Base-by-base conservation (phyloP, 1,140 invertebrate genomes). In the Coboldia fuscipes region DNA sequence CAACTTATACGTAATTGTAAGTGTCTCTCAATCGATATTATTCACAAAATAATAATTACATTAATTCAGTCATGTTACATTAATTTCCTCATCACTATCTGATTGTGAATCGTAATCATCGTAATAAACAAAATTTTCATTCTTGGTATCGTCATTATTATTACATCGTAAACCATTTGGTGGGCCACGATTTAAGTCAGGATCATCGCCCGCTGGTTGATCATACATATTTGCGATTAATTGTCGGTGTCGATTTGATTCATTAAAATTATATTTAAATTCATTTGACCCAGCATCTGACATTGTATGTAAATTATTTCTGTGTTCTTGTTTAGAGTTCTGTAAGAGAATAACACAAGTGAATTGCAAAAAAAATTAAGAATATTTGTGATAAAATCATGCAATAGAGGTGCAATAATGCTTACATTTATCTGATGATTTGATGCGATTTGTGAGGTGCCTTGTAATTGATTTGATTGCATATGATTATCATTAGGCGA, bases 1-100 rank as follows among this genome's bases (percentile, higher is more conserved):
- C n/a, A n/a, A n/a, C n/a, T n/a, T n/a, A n/a, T n/a, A n/a, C n/a
- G n/a, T n/a, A n/a, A n/a, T n/a, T n/a, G n/a, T n/a, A n/a, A n/a
- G n/a, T n/a, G n/a, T n/a, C n/a, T n/a, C n/a, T n/a, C n/a, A n/a
- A n/a, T n/a, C n/a, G n/a, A n/a, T n/a, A n/a, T n/a, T n/a, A n/a
- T n/a, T n/a, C n/a, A n/a, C n/a, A n/a, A n/a, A n/a, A n/a, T n/a
- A n/a, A n/a, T n/a, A n/a, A n/a, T n/a, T n/a, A n/a, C n/a, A n/a
- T n/a, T n/a, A n/a, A n/a, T n/a, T n/a, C n/a, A n/a, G n/a, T 81
- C 77, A 80, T 62, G 75, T 81, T 51, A 81, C 75, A 47, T 77
- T 77, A 40, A 80, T 81, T 53, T 81, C 77, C 45, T 81, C 76
- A 43, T 79, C 74, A 35, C 71, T 72, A 17, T 76, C 75, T 43